These are phyloP conservation scores for Chydorus sphaericus DNA, from an alignment of 2,888 invertebrate genomes.

Conservation along the genomic window DNA sequence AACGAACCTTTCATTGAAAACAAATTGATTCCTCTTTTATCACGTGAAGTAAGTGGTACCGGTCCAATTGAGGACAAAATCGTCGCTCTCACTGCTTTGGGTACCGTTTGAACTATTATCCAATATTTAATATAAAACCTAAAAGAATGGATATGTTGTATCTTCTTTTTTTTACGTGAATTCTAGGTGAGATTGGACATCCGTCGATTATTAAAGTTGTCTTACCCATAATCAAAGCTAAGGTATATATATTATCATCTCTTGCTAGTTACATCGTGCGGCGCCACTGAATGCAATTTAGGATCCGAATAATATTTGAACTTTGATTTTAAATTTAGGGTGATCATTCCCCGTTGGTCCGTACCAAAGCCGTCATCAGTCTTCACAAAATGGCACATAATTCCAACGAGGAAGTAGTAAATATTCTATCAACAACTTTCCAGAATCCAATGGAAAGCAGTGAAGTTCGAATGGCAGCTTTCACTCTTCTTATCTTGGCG, in stretches of 20 bases:
- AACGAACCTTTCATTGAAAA: slow-evolving; percentile 12
- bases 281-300: too few relatives aligned
- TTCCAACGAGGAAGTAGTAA: background rate
- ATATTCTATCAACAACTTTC: slow-evolving; percentile 6
- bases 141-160: too few relatives aligned
- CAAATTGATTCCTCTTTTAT: slow-evolving; percentile 11
- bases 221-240: slow-evolving; percentile 14
- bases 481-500: slow-evolving; percentile 10
- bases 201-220: slow-evolving; percentile 11
- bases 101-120: too few relatives aligned
- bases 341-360: slow-evolving; percentile 7
- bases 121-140: too few relatives aligned
- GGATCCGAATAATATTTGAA: background rate
- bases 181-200: slow-evolving; percentile 14
- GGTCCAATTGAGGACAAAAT: slow-evolving; percentile 11
- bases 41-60: background rate
- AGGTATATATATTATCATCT: slow-evolving; percentile 1
- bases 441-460: slow-evolving; percentile 12
- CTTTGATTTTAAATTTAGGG: background rate
- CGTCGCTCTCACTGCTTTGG: slow-evolving; percentile 13
- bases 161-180: too few relatives aligned
- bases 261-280: too few relatives aligned
- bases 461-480: slow-evolving; percentile 15
- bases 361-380: slow-evolving; percentile 14
- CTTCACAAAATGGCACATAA: slow-evolving; percentile 12